A percentile compares a stretch with the other conserved stretches of the same genome.
phyloP scores from a whole-genome alignment of 2,113 vertebrate species.

The Mohoua ochrocephala region DNA sequence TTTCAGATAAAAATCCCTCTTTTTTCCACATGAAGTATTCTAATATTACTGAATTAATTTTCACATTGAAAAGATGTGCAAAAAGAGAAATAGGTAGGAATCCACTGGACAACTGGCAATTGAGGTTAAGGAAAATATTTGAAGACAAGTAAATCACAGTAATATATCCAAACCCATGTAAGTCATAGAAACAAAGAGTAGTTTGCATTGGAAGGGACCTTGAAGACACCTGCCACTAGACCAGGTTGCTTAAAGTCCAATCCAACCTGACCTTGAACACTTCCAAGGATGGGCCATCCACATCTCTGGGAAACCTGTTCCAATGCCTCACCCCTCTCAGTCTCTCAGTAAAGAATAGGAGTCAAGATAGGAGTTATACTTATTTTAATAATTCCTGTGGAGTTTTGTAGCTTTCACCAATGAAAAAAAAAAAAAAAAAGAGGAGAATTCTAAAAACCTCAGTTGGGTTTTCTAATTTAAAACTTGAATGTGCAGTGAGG shows the following conservation, averaged over 20 bases:
- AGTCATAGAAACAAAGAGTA: background rate
- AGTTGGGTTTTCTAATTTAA: background rate
- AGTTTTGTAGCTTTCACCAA: background rate
- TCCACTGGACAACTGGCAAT: background rate
- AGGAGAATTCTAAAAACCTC: background rate
- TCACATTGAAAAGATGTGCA: background rate
- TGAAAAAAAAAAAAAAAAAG: background rate
- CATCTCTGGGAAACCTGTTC: background rate
- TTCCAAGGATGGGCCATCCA: background rate
- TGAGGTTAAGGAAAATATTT: background rate
- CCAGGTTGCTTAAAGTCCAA: background rate
- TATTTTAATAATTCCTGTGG: background rate
- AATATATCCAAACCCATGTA: background rate
- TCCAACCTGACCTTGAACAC: background rate
- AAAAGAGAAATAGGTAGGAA: background rate
- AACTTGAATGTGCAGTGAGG: background rate
- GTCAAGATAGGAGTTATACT: background rate
- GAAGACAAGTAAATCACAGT: background rate
- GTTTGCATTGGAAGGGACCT: background rate
- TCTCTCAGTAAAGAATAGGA: background rate
- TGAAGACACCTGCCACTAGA: background rate
- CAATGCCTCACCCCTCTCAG: fast-evolving
- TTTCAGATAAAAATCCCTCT: background rate
- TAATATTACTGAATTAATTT: background rate
- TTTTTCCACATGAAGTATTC: background rate